Evolutionary conservation across 2,888 invertebrate species (phyloP).

Genomic region (Bombylius major): DNA sequence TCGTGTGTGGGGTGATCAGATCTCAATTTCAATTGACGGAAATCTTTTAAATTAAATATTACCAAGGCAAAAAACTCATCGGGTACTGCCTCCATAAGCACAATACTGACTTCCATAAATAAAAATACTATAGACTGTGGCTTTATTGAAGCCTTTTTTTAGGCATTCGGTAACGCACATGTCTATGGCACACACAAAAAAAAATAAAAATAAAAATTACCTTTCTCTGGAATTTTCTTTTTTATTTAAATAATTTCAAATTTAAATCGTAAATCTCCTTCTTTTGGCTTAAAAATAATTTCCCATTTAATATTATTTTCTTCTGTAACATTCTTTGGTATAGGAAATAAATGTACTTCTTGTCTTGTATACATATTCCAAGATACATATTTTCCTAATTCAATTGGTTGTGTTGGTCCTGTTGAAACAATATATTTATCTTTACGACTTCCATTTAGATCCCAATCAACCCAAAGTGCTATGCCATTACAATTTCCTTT

Average conservation of each 20-base stretch:
- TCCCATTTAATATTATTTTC: slow-evolving; percentile 22
- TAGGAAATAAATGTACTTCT: slow-evolving; percentile 54
- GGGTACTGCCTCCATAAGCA: too few species aligned
- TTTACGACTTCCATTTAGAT: slow-evolving; percentile 40
- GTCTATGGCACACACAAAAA: too few species aligned
- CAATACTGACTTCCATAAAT: too few species aligned
- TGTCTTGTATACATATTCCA: slow-evolving; percentile 79
- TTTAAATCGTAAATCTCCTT: slow-evolving; percentile 25
- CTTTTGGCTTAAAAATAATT: slow-evolving; percentile 21
- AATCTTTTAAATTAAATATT: too few species aligned
- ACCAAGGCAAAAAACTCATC: too few species aligned
- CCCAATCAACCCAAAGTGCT: slow-evolving; percentile 79
- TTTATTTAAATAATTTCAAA: slow-evolving; percentile 17
- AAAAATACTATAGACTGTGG: too few species aligned
- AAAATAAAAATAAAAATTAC: too few species aligned
- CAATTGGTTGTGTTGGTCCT: slow-evolving; percentile 50
- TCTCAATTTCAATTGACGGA: too few species aligned
- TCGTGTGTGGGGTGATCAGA: too few species aligned
- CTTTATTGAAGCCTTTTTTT: too few species aligned
- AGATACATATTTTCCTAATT: slow-evolving; percentile 45
- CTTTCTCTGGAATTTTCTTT: neutral
- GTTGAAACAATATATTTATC: slow-evolving; percentile 42
- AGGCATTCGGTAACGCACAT: too few species aligned
- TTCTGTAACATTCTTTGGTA: slow-evolving; percentile 13
- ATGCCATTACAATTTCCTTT: slow-evolving; percentile 63